Evolutionary conservation across 35 echinoderm and acorn worm species (phyloP).

Genomic region (Chiridota heheva): DNA sequence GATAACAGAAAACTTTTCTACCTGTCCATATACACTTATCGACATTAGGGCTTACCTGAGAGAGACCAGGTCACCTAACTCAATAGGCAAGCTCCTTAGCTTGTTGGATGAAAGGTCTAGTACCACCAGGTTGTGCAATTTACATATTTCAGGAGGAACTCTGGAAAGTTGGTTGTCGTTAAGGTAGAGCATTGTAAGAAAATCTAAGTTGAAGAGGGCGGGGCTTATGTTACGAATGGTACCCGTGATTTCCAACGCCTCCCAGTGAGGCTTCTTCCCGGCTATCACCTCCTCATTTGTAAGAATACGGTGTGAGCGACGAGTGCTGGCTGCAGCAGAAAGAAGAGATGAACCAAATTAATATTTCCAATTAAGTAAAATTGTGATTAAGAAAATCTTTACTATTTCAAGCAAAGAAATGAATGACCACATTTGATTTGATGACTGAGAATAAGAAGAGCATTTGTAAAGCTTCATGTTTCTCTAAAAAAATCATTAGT

Average conservation of each 20-base stretch:
- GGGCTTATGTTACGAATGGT: conserved; percentile 98
- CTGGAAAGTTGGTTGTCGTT: conserved; percentile 94
- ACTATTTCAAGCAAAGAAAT: too few species aligned
- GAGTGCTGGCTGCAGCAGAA: too few species aligned
- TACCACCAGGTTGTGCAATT: conserved; percentile 65
- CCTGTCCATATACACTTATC: not conserved
- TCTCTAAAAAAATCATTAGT: too few species aligned
- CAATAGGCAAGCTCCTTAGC: conserved; percentile 88
- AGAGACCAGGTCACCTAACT: conserved; percentile 84
- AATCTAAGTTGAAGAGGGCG: conserved; percentile 73
- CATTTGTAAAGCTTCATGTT: too few species aligned
- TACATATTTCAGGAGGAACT: conserved; percentile 89
- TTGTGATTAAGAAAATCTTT: too few species aligned
- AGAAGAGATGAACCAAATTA: too few species aligned
- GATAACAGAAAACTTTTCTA: not conserved
- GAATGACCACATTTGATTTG: too few species aligned
- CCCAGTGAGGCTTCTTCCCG: conserved; percentile 89
- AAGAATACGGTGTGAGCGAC: conserved; percentile 78
- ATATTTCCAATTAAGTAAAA: too few species aligned
- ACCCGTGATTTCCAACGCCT: conserved; percentile 88
- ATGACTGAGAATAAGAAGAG: too few species aligned
- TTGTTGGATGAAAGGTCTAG: conserved; percentile 95
- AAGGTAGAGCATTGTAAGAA: conserved; percentile 85
- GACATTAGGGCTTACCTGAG: conserved; percentile 68
- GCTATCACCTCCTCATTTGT: conserved; percentile 87